phyloP scores from a whole-genome alignment of 2,797 vertebrate species.

The Manis pentadactyla region DNA sequence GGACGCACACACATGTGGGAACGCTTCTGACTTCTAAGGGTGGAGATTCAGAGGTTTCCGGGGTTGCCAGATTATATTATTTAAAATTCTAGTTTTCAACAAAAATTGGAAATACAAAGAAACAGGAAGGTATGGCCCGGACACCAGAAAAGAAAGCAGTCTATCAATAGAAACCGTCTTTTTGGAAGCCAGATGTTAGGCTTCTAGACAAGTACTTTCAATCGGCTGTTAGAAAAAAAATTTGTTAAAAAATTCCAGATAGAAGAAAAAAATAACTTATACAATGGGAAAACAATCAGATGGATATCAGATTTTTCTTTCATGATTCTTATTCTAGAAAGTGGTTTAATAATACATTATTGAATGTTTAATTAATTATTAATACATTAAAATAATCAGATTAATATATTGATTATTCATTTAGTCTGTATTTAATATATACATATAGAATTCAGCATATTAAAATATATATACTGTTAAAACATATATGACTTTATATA shows the following conservation, averaged over 20 bases:
- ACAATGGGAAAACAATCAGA: not conserved
- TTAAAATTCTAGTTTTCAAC: not conserved
- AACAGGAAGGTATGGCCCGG: not conserved
- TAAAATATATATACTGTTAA: too few species aligned
- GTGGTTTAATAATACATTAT: not conserved
- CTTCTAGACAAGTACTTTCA: not conserved
- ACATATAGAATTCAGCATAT: too few species aligned
- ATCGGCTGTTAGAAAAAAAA: not conserved
- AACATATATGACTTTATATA: not conserved
- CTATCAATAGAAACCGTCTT: not conserved
- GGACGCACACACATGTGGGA: rapidly evolving
- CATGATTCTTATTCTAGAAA: not conserved
- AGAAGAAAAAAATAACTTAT: not conserved
- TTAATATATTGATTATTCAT: too few species aligned
- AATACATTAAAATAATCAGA: too few species aligned
- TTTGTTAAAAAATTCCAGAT: not conserved
- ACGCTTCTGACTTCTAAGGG: not conserved
- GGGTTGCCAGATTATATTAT: not conserved
- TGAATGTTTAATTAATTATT: too few species aligned
- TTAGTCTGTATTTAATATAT: too few species aligned
- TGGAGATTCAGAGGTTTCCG: not conserved
- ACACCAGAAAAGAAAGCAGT: not conserved
- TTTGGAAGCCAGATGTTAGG: not conserved
- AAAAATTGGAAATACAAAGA: not conserved
- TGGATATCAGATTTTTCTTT: not conserved